phyloP scores from a whole-genome alignment of 2,888 invertebrate species.

The Lymantria dispar region DNA sequence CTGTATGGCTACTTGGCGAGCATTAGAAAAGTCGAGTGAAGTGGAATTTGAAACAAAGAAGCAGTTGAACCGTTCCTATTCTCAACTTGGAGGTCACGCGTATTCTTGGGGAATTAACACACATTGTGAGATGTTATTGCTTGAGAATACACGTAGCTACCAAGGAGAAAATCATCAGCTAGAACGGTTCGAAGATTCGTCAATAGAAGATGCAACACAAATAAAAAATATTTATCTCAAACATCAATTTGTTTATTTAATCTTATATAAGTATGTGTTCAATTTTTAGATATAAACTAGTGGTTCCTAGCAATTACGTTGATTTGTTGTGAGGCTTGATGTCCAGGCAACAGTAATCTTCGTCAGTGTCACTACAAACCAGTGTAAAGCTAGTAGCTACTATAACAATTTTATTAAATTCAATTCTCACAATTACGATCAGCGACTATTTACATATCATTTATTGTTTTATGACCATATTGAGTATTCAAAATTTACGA shows the following conservation, averaged over 20 bases:
- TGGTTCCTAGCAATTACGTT: slow-evolving; percentile 7
- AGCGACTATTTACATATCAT: no score
- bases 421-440: no score
- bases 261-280: neutral
- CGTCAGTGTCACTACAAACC: slow-evolving; percentile 2
- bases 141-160: slow-evolving; percentile 99
- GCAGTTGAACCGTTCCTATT: slow-evolving; percentile 11
- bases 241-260: neutral
- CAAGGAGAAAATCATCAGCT: slow-evolving; percentile 80
- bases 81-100: slow-evolving; percentile 94
- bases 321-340: slow-evolving; percentile 14
- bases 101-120: slow-evolving; percentile 99
- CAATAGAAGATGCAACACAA: neutral
- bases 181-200: slow-evolving; percentile 7
- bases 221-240: neutral
- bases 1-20: neutral
- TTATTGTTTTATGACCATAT: no score
- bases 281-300: neutral
- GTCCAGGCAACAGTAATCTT: slow-evolving; percentile 1
- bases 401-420: neutral
- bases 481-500: no score
- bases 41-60: slow-evolving; percentile 15
- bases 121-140: slow-evolving; percentile 98
- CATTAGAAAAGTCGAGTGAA: neutral
- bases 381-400: slow-evolving; percentile 2